Evolutionary conservation across 2,113 vertebrate species (phyloP).

Genomic region (Notarius quadriscutis): DNA sequence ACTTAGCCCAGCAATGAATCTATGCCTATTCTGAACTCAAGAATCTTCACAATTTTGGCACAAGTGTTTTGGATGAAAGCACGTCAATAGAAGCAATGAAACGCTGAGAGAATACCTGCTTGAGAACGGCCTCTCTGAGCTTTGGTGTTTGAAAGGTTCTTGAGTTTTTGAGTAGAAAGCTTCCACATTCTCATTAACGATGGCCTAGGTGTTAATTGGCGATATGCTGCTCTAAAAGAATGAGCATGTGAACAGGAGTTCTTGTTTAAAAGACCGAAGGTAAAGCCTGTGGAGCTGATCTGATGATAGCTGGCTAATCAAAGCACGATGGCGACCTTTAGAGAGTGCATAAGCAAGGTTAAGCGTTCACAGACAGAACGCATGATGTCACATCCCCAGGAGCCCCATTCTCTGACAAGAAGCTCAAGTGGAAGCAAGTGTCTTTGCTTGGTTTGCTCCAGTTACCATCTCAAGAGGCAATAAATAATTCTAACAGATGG

Average conservation of each 20-base stretch:
- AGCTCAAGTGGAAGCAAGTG: conserved; percentile 64
- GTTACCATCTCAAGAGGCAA: conserved; percentile 35
- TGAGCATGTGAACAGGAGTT: conserved; percentile 66
- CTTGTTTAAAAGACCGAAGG: conserved; percentile 65
- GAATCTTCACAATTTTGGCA: conserved; percentile 40
- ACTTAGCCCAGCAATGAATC: conserved; percentile 24
- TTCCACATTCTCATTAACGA: conserved; percentile 72
- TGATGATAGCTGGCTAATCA: conserved; percentile 68
- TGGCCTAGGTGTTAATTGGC: conserved; percentile 77
- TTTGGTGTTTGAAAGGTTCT: conserved; percentile 66
- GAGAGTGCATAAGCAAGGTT: conserved; percentile 60
- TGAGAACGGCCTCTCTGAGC: conserved; percentile 63
- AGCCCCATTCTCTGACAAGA: conserved; percentile 55
- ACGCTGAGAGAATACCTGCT: conserved; percentile 31
- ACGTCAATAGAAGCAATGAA: conserved; percentile 40
- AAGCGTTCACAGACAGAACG: conserved; percentile 64
- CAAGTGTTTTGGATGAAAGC: conserved; percentile 52
- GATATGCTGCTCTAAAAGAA: conserved; percentile 67
- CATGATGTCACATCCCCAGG: conserved; percentile 68
- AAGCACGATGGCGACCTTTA: conserved; percentile 52
- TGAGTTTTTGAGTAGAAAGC: conserved; percentile 65
- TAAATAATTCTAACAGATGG: conserved; percentile 35
- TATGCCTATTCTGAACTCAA: conserved; percentile 41
- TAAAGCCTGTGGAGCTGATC: conserved; percentile 59
- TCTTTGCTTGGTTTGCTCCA: conserved; percentile 44